These are phyloP conservation scores for Harpagoxenus sublaevis DNA, from an alignment of 2,888 invertebrate species.

Conservation along the genomic window DNA sequence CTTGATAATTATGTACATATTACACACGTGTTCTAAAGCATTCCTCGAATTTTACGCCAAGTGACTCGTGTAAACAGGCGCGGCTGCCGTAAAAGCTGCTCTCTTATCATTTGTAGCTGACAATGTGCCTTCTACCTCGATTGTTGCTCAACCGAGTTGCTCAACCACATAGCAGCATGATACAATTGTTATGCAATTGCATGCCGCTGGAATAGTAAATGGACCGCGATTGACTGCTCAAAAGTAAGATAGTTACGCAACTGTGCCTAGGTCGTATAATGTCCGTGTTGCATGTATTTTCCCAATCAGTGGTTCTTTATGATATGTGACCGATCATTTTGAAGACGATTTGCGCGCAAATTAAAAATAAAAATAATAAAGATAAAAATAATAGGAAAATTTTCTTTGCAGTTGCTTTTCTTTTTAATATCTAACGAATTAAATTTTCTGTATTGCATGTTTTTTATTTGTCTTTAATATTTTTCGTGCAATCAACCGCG, in stretches of 20 bases:
- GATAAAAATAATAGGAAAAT: neutral
- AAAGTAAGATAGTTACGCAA: constrained; percentile 65
- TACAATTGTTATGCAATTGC: constrained; percentile 73
- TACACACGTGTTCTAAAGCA: neutral
- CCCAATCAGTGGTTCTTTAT: neutral
- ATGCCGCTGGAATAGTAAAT: constrained; percentile 71
- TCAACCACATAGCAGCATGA: constrained; percentile 50
- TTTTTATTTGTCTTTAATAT: neutral
- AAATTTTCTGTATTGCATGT: neutral
- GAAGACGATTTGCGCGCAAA: neutral
- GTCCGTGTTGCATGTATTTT: constrained; percentile 20
- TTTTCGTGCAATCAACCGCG: neutral
- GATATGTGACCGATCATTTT: neutral
- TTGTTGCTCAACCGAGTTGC: constrained; percentile 71
- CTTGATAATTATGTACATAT: neutral
- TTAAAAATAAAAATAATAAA: too few relatives aligned
- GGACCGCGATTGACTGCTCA: constrained; percentile 60
- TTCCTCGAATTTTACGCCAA: constrained; percentile 10
- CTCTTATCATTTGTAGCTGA: constrained; percentile 53
- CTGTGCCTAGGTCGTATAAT: constrained; percentile 39
- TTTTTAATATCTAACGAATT: neutral
- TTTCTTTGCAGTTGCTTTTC: neutral
- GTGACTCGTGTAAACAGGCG: neutral
- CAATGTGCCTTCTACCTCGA: constrained; percentile 60
- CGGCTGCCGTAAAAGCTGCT: constrained; percentile 49